Conservation (phyloP, 2,888 invertebrate species). For the Muschampia plurimacula region DNA sequence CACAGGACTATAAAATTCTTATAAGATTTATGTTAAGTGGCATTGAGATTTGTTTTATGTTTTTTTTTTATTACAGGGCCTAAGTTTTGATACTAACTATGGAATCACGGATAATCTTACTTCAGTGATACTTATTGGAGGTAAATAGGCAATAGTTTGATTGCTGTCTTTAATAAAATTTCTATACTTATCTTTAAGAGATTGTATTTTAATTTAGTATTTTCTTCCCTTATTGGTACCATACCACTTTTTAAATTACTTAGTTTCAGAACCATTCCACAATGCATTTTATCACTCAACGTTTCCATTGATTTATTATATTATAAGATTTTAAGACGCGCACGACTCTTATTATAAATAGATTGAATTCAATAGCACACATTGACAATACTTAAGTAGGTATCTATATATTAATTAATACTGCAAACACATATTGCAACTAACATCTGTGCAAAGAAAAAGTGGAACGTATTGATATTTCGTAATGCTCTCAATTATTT, state of each 20-base stretch:
- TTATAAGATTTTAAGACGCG: too few relatives aligned
- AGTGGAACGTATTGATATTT: slow-evolving; percentile 5
- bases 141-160: slow-evolving; percentile 72
- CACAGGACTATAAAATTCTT: too few relatives aligned
- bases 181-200: neutral
- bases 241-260: too few relatives aligned
- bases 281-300: too few relatives aligned
- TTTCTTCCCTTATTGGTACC: too few relatives aligned
- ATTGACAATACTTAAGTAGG: neutral
- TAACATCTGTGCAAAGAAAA: slow-evolving; percentile 2
- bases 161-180: neutral
- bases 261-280: too few relatives aligned
- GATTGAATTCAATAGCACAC: neutral
- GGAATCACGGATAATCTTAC: slow-evolving; percentile 94
- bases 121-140: slow-evolving; percentile 95
- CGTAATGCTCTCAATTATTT: neutral
- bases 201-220: neutral
- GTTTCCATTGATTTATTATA: too few relatives aligned
- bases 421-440: neutral
- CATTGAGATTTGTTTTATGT: too few relatives aligned
- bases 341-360: too few relatives aligned
- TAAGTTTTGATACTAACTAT: slow-evolving; percentile 94
- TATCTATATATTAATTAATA: neutral
- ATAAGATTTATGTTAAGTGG: too few relatives aligned
- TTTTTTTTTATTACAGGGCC: slow-evolving; percentile 80